Conservation (phyloP, 2,797 vertebrate genomes). For the Meda fulgida region DNA sequence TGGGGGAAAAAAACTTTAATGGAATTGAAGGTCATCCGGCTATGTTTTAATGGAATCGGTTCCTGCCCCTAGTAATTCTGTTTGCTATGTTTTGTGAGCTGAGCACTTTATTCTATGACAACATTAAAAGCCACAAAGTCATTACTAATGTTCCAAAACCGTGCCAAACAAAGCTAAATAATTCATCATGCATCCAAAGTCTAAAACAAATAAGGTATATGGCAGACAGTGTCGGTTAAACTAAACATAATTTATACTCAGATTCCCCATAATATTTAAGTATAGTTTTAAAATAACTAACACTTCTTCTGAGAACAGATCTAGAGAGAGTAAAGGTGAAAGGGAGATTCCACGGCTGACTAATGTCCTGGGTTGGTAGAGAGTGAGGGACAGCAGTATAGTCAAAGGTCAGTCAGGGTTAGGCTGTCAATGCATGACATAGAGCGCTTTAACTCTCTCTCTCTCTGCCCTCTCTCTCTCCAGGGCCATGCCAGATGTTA, state of each 20-base stretch:
- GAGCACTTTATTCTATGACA: not conserved
- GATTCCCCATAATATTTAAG: not conserved
- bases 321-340: constrained; percentile 33
- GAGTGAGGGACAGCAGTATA: constrained; percentile 59
- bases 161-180: not conserved
- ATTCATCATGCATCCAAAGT: not conserved
- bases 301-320: constrained; percentile 24
- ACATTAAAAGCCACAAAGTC: not conserved
- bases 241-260: not conserved
- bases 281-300: constrained; percentile 2
- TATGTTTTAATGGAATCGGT: not conserved
- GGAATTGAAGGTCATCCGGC: not conserved
- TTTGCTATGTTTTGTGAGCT: not conserved
- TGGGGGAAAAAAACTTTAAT: not conserved
- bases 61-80: not conserved
- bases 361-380: constrained; percentile 53
- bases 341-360: constrained; percentile 60
- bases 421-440: constrained; percentile 54
- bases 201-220: not conserved
- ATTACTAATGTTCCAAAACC: not conserved
- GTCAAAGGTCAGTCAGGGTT: constrained; percentile 59
- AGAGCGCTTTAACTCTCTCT: constrained; percentile 38
- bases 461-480: constrained; percentile 48
- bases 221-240: not conserved
- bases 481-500: constrained; percentile 69